Evolutionary conservation across 2,888 invertebrate genomes (phyloP).

Genomic region (Coelopa pilipes): DNA sequence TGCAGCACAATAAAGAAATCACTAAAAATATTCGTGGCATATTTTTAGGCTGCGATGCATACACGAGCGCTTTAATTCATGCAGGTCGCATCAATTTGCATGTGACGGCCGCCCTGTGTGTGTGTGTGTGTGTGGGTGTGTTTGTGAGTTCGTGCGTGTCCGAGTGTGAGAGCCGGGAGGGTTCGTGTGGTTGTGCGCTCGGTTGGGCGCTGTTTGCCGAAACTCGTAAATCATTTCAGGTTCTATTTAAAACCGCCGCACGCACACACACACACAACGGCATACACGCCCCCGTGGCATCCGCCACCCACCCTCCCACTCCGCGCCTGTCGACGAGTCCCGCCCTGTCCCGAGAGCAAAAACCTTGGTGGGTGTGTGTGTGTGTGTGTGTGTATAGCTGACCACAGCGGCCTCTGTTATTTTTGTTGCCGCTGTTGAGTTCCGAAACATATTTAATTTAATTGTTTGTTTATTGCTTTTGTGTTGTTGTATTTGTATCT

Average conservation of each 20-base stretch:
- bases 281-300: not conserved
- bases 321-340: too few relatives aligned
- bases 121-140: not conserved
- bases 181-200: not conserved
- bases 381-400: too few relatives aligned
- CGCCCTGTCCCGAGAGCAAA: too few relatives aligned
- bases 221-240: conserved; percentile 17
- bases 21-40: not conserved
- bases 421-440: too few relatives aligned
- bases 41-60: not conserved
- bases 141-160: not conserved
- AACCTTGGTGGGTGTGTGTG: too few relatives aligned
- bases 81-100: not conserved
- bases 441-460: too few relatives aligned
- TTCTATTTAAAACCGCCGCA: not conserved
- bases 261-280: not conserved
- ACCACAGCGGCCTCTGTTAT: too few relatives aligned
- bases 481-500: too few relatives aligned
- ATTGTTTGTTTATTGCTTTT: too few relatives aligned
- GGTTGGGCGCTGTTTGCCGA: conserved; percentile 2
- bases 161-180: not conserved
- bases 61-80: not conserved
- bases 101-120: not conserved
- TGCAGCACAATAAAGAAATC: too few relatives aligned
- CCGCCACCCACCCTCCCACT: too few relatives aligned